A percentile compares a stretch with the other conserved stretches of the same genome.
phyloP scores from a whole-genome alignment of 2,888 invertebrate species.

The Tromatobia lineatoria region DNA sequence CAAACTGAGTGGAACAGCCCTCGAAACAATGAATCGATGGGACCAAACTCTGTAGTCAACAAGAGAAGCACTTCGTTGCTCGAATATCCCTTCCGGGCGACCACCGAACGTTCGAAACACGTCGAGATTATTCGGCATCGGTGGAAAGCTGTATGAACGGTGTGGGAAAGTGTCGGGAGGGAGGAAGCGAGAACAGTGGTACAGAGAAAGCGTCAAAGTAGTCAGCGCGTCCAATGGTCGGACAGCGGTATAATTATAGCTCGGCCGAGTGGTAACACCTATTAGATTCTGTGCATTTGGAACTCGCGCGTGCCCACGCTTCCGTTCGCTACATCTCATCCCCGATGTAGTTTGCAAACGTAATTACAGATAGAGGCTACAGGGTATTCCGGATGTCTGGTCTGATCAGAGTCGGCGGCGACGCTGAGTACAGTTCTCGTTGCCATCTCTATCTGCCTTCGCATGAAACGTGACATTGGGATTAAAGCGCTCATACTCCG shows the following conservation, averaged over 20 bases:
- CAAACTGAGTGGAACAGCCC: slow-evolving; percentile 2
- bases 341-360: slow-evolving; percentile 56
- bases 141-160: slow-evolving; percentile 26
- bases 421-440: not conserved
- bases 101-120: slow-evolving; percentile 47
- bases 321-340: slow-evolving; percentile 30
- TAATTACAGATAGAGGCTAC: slow-evolving; percentile 59
- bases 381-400: slow-evolving; percentile 54
- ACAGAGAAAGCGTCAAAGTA: slow-evolving; percentile 45
- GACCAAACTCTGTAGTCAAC: slow-evolving; percentile 20
- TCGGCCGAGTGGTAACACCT: slow-evolving; percentile 60
- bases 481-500: slow-evolving; percentile 25
- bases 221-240: slow-evolving; percentile 57
- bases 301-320: slow-evolving; percentile 41
- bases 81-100: slow-evolving; percentile 49
- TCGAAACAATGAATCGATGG: slow-evolving; percentile 48
- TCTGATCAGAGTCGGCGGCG: slow-evolving; percentile 2
- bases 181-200: slow-evolving; percentile 19
- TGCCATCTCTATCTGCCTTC: slow-evolving; percentile 6
- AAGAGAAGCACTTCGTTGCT: slow-evolving; percentile 20
- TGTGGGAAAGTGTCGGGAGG: slow-evolving; percentile 18
- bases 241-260: slow-evolving; percentile 64
- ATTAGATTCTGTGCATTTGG: slow-evolving; percentile 54
- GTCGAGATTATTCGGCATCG: slow-evolving; percentile 27
- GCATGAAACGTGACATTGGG: slow-evolving; percentile 27